A percentile compares a stretch with the other conserved stretches of the same genome.
These are phyloP conservation scores for Alfaro cultratus DNA, from an alignment of 2,797 vertebrate genomes.

Conservation along the genomic window DNA sequence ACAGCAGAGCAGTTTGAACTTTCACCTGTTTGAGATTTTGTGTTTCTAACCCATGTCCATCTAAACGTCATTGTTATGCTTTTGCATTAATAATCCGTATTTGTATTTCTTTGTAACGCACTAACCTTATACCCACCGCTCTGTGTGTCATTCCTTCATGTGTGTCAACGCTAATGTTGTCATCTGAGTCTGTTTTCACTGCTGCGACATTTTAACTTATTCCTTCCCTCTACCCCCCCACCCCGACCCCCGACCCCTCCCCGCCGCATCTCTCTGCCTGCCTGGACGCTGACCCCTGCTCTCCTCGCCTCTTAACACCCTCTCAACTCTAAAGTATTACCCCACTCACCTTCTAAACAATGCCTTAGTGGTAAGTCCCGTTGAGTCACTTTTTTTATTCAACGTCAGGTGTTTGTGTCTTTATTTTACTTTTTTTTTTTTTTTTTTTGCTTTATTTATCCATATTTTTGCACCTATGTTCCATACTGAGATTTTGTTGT, in stretches of 20 bases:
- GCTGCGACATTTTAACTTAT: conserved; percentile 78
- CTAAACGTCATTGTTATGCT: neutral
- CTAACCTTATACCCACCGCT: neutral
- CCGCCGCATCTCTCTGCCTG: conserved; percentile 72
- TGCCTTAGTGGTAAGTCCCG: conserved; percentile 83
- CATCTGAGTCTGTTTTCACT: conserved; percentile 69
- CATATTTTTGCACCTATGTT: conserved; percentile 37
- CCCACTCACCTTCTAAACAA: conserved; percentile 84
- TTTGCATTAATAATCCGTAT: neutral
- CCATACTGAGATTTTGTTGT: neutral
- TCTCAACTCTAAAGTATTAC: conserved; percentile 82
- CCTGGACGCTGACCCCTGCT: conserved; percentile 81
- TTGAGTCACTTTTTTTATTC: conserved; percentile 75
- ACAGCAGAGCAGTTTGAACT: neutral
- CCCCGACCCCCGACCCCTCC: conserved; percentile 23
- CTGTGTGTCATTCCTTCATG: conserved; percentile 37
- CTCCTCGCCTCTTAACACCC: conserved; percentile 78
- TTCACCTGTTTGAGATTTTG: neutral
- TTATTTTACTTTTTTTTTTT: neutral
- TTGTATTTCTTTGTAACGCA: neutral
- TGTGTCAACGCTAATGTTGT: conserved; percentile 66
- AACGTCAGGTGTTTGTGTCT: conserved; percentile 69
- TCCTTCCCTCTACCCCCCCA: conserved; percentile 78
- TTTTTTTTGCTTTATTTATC: conserved; percentile 12
- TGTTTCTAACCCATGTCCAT: neutral